Percentiles rank a stretch among this genome's conserved stretches.
These are phyloP conservation scores for Pseudomyrmex flavicornis DNA, from an alignment of 1,140 invertebrate species.

Conservation along the genomic window DNA sequence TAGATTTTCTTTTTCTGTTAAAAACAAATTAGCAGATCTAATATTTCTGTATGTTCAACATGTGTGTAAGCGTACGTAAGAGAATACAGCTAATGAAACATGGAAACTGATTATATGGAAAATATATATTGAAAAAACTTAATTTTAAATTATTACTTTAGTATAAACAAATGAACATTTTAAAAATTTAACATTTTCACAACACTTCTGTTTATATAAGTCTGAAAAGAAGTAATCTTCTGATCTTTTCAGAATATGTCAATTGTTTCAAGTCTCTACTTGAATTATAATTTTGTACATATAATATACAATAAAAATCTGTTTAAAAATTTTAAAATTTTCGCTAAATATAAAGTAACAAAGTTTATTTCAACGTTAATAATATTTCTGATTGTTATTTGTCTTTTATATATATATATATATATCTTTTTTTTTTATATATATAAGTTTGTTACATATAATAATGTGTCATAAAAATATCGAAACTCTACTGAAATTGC, in stretches of 20 bases:
- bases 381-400: conserved; percentile 29
- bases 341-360: conserved; percentile 5
- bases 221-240: too few species aligned
- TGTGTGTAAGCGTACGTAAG: conserved; percentile 31
- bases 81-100: conserved; percentile 2
- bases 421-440: not conserved
- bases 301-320: not conserved
- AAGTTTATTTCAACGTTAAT: conserved; percentile 29
- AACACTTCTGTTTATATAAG: too few species aligned
- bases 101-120: not conserved
- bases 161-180: conserved; percentile 13
- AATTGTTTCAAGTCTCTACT: not conserved
- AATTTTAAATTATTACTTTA: conserved; percentile 14
- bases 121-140: conserved; percentile 24
- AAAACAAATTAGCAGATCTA: conserved; percentile 40
- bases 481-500: conserved; percentile 1
- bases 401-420: conserved; percentile 2
- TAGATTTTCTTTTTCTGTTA: conserved; percentile 1
- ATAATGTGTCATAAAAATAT: conserved; percentile 41
- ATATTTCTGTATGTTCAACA: conserved; percentile 26
- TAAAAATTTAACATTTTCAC: not conserved
- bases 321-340: not conserved
- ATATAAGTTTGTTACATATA: conserved; percentile 42
- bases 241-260: too few species aligned
- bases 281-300: not conserved